Conservation (phyloP, 2,113 vertebrate genomes). For the Ceyx margarethae region DNA sequence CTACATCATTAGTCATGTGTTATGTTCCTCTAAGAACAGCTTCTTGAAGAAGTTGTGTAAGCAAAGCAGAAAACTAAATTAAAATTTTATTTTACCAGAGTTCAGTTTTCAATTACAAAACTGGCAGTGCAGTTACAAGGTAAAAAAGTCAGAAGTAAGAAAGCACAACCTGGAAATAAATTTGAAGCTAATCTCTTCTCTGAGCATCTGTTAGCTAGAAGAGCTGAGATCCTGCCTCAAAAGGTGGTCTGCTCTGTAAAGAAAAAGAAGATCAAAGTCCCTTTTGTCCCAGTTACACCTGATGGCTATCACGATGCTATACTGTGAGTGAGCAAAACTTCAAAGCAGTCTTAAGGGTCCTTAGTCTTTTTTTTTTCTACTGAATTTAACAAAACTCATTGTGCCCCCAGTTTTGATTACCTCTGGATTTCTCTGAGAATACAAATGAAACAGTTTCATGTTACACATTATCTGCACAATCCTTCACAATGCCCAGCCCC, state of each 20-base stretch:
- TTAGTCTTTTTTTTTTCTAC: background rate
- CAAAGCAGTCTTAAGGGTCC: slow-evolving; percentile 30
- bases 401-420: slow-evolving; percentile 9
- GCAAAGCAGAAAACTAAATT: background rate
- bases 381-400: slow-evolving; percentile 28
- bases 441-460: background rate
- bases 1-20: background rate
- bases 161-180: background rate
- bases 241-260: background rate
- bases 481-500: background rate
- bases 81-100: background rate
- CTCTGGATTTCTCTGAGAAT: slow-evolving; percentile 17
- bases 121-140: background rate
- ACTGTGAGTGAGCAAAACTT: background rate
- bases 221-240: slow-evolving; percentile 8
- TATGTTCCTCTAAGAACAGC: background rate
- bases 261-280: slow-evolving; percentile 33
- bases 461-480: background rate
- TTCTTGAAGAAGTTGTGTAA: background rate
- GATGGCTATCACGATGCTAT: background rate
- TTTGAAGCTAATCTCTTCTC: slow-evolving; percentile 10
- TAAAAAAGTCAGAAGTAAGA: background rate
- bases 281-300: slow-evolving; percentile 20
- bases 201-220: background rate
- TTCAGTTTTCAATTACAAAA: background rate